Base-by-base conservation (phyloP, 1,140 invertebrate species). In the Bombus consobrinus region DNA sequence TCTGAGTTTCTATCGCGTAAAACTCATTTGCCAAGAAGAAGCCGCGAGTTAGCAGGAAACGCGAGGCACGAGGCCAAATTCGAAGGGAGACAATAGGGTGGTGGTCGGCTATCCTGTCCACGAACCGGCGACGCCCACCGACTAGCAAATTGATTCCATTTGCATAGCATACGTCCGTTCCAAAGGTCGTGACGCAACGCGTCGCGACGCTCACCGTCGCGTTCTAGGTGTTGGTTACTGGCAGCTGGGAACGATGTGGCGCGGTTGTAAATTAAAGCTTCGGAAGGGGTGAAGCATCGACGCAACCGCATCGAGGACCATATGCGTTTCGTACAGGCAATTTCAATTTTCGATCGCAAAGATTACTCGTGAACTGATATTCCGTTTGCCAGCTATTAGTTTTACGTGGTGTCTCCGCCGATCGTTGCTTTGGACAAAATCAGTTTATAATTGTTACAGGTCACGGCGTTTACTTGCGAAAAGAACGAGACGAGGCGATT, bases 81-180 rank as follows among this genome's bases (percentile, higher is more conserved):
- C 78, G 34, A 47, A 76, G 79, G 80, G 78, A 68, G 84, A 37
- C 53, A 34, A 18, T 28, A 32, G 76, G 83, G 32, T 66, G 79
- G 83, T 37, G 76, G 22, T 32, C 79, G 34, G 83, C 32, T 57
- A 74, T 69, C 66, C 64, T 39, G 53, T 73, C 57, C 76, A 72
- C 83, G 66, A 69, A 53, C 39, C 41, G 77, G 62, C 73, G 86
- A 87, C 86, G 81, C 86, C 80, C 86, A 82, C 66, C 57, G 79
- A 32, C 82, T 81, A 74, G 79, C 89, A 90, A 90, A 90, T 90
- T 90, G 86, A 88, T 90, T 90, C 43, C 81, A 90, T 90, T 90
- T 90, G 89, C 89, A 90, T 90, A 83, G 37, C 80, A 32, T 77
- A 59, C 79, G 88, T 47, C 76, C 85, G 89, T 90, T 88, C 75